phyloP scores from a whole-genome alignment of 2,797 vertebrate species.

The Channallabes apus region DNA sequence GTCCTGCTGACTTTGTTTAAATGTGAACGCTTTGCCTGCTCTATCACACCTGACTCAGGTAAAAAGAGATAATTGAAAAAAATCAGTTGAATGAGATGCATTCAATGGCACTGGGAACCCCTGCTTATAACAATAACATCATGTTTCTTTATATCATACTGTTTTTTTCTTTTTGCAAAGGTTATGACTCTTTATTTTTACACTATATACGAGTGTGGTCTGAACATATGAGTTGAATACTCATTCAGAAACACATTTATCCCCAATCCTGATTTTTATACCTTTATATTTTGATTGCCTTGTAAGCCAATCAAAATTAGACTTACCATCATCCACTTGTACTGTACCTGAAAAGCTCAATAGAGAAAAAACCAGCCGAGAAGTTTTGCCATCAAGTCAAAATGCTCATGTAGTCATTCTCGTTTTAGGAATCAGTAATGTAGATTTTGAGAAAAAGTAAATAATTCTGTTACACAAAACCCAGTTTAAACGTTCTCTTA shows the following conservation, averaged over 20 bases:
- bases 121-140: slow-evolving; percentile 16
- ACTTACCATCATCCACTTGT: slow-evolving; percentile 77
- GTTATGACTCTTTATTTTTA: not conserved
- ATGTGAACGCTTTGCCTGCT: not conserved
- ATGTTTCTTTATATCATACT: not conserved
- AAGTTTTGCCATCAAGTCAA: slow-evolving; percentile 57
- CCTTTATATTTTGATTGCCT: slow-evolving; percentile 71
- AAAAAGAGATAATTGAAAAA: not conserved
- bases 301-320: slow-evolving; percentile 73
- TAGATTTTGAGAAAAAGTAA: not conserved
- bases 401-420: slow-evolving; percentile 1
- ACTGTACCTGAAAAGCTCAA: slow-evolving; percentile 67
- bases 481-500: not conserved
- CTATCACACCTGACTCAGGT: not conserved
- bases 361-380: slow-evolving; percentile 58
- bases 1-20: not conserved
- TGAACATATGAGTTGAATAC: not conserved
- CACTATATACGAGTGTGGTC: not conserved
- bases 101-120: not conserved
- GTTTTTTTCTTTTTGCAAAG: not conserved
- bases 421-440: not conserved
- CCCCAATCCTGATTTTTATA: slow-evolving; percentile 20
- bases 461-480: not conserved
- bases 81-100: not conserved
- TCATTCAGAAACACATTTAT: slow-evolving; percentile 1